These are phyloP conservation scores for Lepidurus arcticus DNA, from an alignment of 1,140 invertebrate species.

Conservation along the genomic window DNA sequence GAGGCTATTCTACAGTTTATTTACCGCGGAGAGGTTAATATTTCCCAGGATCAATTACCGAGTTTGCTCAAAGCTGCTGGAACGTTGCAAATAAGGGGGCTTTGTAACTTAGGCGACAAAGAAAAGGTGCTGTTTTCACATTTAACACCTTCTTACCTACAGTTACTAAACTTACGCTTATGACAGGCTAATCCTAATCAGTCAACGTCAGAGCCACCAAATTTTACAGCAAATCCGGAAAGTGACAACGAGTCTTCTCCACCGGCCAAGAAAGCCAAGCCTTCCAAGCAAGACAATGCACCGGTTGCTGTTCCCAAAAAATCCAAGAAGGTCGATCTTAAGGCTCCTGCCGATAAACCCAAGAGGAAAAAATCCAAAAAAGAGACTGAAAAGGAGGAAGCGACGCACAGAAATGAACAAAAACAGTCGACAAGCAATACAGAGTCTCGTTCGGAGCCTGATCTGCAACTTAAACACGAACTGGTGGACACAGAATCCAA, in stretches of 20 bases:
- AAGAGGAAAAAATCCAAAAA: not conserved
- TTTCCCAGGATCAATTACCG: slow-evolving; percentile 58
- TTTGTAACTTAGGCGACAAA: slow-evolving; percentile 49
- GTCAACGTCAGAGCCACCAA: not conserved
- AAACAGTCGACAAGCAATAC: not conserved
- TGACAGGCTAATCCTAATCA: not conserved
- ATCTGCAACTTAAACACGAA: not conserved
- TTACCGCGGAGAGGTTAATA: slow-evolving; percentile 62
- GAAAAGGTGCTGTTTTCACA: slow-evolving; percentile 30
- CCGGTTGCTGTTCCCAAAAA: slow-evolving; percentile 3
- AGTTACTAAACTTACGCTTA: not conserved
- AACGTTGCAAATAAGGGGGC: slow-evolving; percentile 56
- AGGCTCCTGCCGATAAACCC: not conserved
- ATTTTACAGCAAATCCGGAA: not conserved
- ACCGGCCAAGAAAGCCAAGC: slow-evolving; percentile 20
- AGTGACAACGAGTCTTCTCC: slow-evolving; percentile 23
- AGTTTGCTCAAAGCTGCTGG: slow-evolving; percentile 57
- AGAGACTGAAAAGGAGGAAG: not conserved
- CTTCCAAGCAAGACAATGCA: slow-evolving; percentile 32
- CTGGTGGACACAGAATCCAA: slow-evolving; percentile 3
- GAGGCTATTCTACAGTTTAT: slow-evolving; percentile 57
- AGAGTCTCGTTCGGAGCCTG: not conserved
- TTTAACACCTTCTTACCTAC: not conserved
- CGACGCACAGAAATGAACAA: not conserved
- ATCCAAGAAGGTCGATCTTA: not conserved